A percentile compares a stretch with the other conserved stretches of the same genome.
Conservation (phyloP, 2,113 vertebrate genomes). For the Bubo scandiacus region DNA sequence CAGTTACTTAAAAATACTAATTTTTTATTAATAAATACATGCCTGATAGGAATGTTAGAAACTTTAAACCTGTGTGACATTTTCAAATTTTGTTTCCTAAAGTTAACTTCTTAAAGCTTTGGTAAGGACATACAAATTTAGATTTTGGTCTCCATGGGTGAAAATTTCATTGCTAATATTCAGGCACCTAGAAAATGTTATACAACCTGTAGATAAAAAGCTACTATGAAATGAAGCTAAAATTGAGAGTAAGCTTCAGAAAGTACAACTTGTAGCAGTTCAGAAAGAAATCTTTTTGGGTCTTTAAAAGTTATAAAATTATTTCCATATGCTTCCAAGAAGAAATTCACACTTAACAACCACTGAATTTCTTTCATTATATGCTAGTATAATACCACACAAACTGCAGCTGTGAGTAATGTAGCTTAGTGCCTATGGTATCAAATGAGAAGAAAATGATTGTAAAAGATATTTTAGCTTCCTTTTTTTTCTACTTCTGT, state of each 20-base stretch:
- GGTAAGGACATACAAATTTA: neutral
- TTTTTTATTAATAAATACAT: neutral
- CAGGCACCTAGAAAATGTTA: neutral
- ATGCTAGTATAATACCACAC: too few species aligned
- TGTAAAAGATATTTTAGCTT: neutral
- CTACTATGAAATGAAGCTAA: neutral
- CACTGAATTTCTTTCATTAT: neutral
- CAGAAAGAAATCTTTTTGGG: neutral
- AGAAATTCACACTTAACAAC: neutral
- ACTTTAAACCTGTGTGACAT: neutral
- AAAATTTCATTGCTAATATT: neutral
- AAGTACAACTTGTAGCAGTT: neutral
- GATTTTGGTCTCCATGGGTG: neutral
- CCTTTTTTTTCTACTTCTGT: neutral
- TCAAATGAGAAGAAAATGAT: neutral
- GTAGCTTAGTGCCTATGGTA: neutral
- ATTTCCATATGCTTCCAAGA: neutral
- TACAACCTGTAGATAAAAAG: neutral
- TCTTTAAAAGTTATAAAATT: neutral
- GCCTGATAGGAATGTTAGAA: neutral
- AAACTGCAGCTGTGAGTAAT: neutral
- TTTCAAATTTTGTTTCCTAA: neutral
- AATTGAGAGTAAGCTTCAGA: neutral
- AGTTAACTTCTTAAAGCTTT: neutral
- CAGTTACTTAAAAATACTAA: neutral